A percentile compares a stretch with the other conserved stretches of the same genome.
Evolutionary conservation across 2,113 vertebrate species (phyloP).

Genomic region (Phrynocephalus versicolor): DNA sequence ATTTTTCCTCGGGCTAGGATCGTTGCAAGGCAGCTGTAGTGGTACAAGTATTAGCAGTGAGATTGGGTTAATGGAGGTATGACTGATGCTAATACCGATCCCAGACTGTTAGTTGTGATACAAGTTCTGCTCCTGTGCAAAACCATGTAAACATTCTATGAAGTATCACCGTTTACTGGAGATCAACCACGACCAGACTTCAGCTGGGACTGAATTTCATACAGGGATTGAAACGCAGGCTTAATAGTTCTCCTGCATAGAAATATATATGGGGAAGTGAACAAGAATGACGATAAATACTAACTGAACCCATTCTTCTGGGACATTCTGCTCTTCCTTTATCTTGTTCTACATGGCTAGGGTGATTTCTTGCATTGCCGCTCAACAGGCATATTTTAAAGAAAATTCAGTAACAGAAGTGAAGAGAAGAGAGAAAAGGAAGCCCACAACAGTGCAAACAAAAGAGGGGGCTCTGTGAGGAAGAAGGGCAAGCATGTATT

Average conservation of each 20-base stretch:
- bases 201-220: slow-evolving; percentile 52
- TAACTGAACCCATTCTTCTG: slow-evolving; percentile 26
- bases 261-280: neutral
- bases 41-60: slow-evolving; percentile 54
- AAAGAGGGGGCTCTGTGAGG: neutral
- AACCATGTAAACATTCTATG: slow-evolving; percentile 47
- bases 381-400: neutral
- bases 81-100: slow-evolving; percentile 52
- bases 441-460: neutral
- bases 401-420: neutral
- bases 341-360: neutral
- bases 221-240: slow-evolving; percentile 18
- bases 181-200: slow-evolving; percentile 49
- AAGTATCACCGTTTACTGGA: slow-evolving; percentile 38
- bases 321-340: neutral
- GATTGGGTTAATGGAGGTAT: slow-evolving; percentile 6
- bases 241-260: slow-evolving; percentile 38
- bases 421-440: neutral
- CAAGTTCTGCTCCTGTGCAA: slow-evolving; percentile 39
- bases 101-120: slow-evolving; percentile 38
- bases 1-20: slow-evolving; percentile 47
- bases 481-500: neutral
- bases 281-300: neutral
- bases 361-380: slow-evolving; percentile 5
- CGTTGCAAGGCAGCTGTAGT: slow-evolving; percentile 26